Percentiles rank a stretch among this genome's conserved stretches.
These are phyloP conservation scores for Argya squamiceps DNA, from an alignment of 2,797 vertebrate genomes.

Conservation along the genomic window DNA sequence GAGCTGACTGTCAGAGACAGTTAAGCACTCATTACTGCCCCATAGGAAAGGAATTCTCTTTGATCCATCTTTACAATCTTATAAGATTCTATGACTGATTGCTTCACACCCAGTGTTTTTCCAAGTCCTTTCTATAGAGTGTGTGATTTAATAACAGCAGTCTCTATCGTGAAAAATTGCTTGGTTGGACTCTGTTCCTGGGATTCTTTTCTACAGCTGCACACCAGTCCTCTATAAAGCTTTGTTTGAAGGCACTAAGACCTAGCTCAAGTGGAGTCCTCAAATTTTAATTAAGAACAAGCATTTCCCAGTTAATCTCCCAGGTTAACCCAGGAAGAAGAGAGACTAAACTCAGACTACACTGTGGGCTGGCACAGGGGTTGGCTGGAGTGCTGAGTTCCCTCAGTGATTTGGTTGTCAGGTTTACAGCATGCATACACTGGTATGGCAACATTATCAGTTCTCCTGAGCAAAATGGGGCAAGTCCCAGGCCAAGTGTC, in stretches of 20 bases:
- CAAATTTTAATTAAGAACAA: not conserved
- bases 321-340: not conserved
- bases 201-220: not conserved
- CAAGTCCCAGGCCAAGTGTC: not conserved
- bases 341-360: not conserved
- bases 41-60: not conserved
- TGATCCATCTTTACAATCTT: not conserved
- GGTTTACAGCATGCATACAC: not conserved
- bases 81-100: not conserved
- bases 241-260: not conserved
- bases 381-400: rapidly evolving
- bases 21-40: not conserved
- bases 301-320: not conserved
- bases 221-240: not conserved
- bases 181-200: not conserved
- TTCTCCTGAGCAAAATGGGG: not conserved
- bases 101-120: not conserved
- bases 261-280: not conserved
- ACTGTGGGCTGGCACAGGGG: not conserved
- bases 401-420: not conserved
- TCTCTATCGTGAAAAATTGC: not conserved
- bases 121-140: not conserved
- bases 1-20: not conserved
- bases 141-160: not conserved
- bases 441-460: not conserved